Base-by-base conservation (phyloP, 2,888 invertebrate species). In the Oscheius onirici region DNA sequence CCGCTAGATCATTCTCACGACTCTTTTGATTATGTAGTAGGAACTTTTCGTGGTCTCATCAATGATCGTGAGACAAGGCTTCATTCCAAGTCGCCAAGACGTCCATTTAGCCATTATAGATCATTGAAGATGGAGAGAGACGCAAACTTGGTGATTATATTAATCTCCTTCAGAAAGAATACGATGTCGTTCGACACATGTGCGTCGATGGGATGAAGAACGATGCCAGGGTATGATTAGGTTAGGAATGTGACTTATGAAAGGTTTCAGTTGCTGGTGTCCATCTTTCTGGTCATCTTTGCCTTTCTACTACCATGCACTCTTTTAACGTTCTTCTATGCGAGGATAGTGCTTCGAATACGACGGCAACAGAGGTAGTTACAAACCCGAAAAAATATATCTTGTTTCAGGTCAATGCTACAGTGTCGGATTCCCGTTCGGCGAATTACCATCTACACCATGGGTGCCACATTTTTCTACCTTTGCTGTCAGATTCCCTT, bases 341-440 rank as follows among this genome's bases (percentile, higher is more conserved):
- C 75, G 8, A 74, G 72, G 68, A 82, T 82, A 11, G 73, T 78
- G 10, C 58, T 80, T n/a, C 71, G 79, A 17, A 67, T 82, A 17
- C 69, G 78, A 28, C 54, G 68, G 61, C 82, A 82, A 55, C 74
- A 74, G 60, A 72, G 77, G 79, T 78, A n/a, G n/a, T 15, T 26
- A 55, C 22, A 22, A 55, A 55, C 22, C 22, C 10, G 43, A 44
- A 43, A 57, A 44, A 57, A 15, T 40, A 40, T 34, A 24, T 1
- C 11, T 17, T 49, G 8, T 69, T 77, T 28, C 71, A 79, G 80
- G 72, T 75, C 74, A 0, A 78, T 80, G 78, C 66, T 82, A 11
- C 80, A 82, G 71, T 78, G 79, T n/a, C 72, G 79, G 1, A 82
- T 82, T 54, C 82, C 82, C n/a, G 74, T 80, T 11, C 73, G 82